phyloP scores from a whole-genome alignment of 2,113 vertebrate genomes.

The Paraplagusia blochii region DNA sequence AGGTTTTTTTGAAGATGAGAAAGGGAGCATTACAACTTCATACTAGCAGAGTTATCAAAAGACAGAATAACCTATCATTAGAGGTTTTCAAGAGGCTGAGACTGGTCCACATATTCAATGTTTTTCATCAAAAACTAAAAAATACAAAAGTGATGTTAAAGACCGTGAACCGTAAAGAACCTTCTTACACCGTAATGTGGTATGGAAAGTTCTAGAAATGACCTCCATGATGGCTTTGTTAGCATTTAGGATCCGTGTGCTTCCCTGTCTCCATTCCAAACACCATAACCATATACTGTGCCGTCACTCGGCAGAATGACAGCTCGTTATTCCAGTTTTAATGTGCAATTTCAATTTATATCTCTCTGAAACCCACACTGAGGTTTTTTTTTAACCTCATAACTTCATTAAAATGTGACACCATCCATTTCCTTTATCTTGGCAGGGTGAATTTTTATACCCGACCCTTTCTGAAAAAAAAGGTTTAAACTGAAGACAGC shows the following conservation, averaged over 20 bases:
- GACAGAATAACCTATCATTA: too few species aligned
- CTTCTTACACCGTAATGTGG: neutral
- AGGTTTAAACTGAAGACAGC: constrained; percentile 31
- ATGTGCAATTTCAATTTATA: constrained; percentile 25
- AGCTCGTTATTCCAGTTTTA: constrained; percentile 6
- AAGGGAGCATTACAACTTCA: too few species aligned
- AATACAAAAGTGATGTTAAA: too few species aligned
- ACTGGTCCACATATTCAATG: too few species aligned
- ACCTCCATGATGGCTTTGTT: too few species aligned
- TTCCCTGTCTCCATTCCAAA: neutral
- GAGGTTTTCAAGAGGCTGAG: too few species aligned
- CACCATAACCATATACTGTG: constrained; percentile 1
- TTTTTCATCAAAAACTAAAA: too few species aligned
- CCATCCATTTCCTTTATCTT: constrained; percentile 32
- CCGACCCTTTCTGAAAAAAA: constrained; percentile 18
- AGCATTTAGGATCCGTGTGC: too few species aligned
- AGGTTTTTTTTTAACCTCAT: neutral
- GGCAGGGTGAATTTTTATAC: constrained; percentile 36
- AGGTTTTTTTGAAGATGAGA: too few species aligned
- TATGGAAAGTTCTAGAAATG: too few species aligned
- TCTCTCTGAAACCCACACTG: constrained; percentile 11
- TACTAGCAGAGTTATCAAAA: too few species aligned
- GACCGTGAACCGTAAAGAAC: too few species aligned
- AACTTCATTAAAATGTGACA: constrained; percentile 8
- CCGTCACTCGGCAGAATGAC: constrained; percentile 4